Evolutionary conservation across 2,888 invertebrate genomes (phyloP), one percentile per base, ranked within the genome.

Genomic region (Trissonchulus sp.): DNA sequence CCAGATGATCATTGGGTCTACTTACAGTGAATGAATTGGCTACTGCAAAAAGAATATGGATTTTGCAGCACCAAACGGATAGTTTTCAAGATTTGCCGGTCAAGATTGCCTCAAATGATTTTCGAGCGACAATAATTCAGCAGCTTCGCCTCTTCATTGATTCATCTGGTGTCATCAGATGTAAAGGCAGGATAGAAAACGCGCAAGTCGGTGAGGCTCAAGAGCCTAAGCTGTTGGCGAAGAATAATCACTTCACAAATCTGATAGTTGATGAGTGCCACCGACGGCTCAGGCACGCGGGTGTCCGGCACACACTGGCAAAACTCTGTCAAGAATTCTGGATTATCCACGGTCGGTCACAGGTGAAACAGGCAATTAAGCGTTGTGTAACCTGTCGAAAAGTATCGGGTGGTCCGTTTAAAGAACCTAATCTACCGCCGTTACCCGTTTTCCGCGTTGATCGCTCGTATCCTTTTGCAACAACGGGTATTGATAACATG

Each of bases 401-500:
- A 48, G 48, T 48, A 23, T 8, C 8, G 3, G 30, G 65, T 30
- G 65, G 65, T n/a, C 23, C n/a, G 23, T 65, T n/a, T 30, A 8
- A 65, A 30, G 18, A n/a, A 65, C 65, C 65, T 30, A 15, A 15
- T 8, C 8, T 65, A 28, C 65, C 65, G 28, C 18, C 8, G 3
- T 28, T 65, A 30, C 65, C 65, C 3, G 8, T 8, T 8, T 8
- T 8, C 3, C 65, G 65, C 8, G 18, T 65, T 8, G 8, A 65
- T 48, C 48, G 23, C 15, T 48, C 48, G 8, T 18, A 48, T 18
- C 69, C 72, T 15, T 72, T 72, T 30, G 8, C 8, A 31, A 23
- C 82, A 1, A 77, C 77, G 0, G 85, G 83, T 2, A 77, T 85
- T 0, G 85, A 85, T 77, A 79, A 85, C 60, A 80, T 82, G 1